Evolutionary conservation across 2,888 invertebrate genomes (phyloP).

Genomic region (Quadriops clusia): DNA sequence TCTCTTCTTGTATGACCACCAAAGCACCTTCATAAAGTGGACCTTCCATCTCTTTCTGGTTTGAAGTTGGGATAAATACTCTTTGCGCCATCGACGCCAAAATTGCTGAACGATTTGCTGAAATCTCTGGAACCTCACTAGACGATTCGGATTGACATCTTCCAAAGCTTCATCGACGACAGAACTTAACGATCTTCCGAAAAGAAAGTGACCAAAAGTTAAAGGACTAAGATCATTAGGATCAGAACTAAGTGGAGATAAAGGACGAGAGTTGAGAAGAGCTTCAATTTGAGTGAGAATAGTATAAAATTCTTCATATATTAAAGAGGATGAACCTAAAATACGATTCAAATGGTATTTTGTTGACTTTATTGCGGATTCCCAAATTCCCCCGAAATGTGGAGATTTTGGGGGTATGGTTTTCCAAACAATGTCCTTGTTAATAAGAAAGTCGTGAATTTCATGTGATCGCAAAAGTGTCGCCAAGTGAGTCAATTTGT

Average conservation of each 20-base stretch:
- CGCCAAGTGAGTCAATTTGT: not conserved
- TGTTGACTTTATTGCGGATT: slow-evolving; percentile 3
- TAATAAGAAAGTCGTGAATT: too few relatives aligned
- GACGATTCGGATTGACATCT: slow-evolving; percentile 3
- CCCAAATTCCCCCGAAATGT: slow-evolving; percentile 7
- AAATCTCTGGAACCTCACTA: not conserved
- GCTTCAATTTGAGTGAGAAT: slow-evolving; percentile 7
- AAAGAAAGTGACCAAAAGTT: slow-evolving; percentile 5
- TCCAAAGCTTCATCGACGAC: slow-evolving; percentile 1
- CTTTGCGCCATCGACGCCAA: slow-evolving; percentile 5
- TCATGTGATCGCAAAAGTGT: not conserved
- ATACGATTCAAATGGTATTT: slow-evolving; percentile 7
- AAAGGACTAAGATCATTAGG: slow-evolving; percentile 7
- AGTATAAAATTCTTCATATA: slow-evolving; percentile 7
- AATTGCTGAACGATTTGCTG: slow-evolving; percentile 5
- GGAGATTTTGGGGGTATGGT: slow-evolving; percentile 6
- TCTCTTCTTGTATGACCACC: too few relatives aligned
- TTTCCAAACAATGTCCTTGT: not conserved
- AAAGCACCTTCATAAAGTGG: too few relatives aligned
- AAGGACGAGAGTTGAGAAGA: slow-evolving; percentile 7
- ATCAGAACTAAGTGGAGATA: slow-evolving; percentile 1
- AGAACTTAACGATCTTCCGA: slow-evolving; percentile 2
- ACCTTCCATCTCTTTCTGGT: slow-evolving; percentile 1
- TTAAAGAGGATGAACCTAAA: not conserved
- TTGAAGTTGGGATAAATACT: slow-evolving; percentile 3